phyloP scores from a whole-genome alignment of 2,888 invertebrate genomes.

The Sphaerophoria taeniata region DNA sequence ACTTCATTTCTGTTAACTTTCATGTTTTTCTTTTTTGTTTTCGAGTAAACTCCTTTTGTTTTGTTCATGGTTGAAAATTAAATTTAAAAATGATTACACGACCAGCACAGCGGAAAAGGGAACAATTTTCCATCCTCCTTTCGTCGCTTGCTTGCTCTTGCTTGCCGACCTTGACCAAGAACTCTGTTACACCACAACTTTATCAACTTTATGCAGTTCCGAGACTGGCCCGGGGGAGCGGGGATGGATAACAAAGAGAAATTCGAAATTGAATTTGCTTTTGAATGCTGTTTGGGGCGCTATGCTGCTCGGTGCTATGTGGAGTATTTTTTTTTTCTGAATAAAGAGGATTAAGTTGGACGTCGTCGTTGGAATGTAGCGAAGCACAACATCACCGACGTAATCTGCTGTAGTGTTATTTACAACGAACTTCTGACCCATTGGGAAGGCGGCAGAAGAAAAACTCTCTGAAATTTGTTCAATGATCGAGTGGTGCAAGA shows the following conservation, averaged over 20 bases:
- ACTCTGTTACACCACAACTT: not conserved
- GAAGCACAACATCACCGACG: slow-evolving; percentile 17
- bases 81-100: slow-evolving; percentile 25
- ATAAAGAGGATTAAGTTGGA: slow-evolving; percentile 36
- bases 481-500: not conserved
- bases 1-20: slow-evolving; percentile 54
- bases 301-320: not conserved
- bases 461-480: slow-evolving; percentile 11
- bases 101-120: not conserved
- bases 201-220: not conserved
- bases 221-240: no score
- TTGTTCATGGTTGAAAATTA: slow-evolving; percentile 38
- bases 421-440: slow-evolving; percentile 42
- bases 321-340: not conserved
- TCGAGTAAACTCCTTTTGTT: slow-evolving; percentile 45
- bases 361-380: not conserved
- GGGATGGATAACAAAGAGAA: slow-evolving; percentile 12
- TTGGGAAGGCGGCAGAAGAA: not conserved
- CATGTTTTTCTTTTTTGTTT: slow-evolving; percentile 21
- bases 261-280: slow-evolving; percentile 54
- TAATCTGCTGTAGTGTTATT: slow-evolving; percentile 45
- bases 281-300: slow-evolving; percentile 5
- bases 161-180: slow-evolving; percentile 72
- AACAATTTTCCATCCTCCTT: not conserved
- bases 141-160: slow-evolving; percentile 63